These are phyloP conservation scores for Heteronetta atricapilla DNA, from an alignment of 2,113 vertebrate species.

Conservation along the genomic window DNA sequence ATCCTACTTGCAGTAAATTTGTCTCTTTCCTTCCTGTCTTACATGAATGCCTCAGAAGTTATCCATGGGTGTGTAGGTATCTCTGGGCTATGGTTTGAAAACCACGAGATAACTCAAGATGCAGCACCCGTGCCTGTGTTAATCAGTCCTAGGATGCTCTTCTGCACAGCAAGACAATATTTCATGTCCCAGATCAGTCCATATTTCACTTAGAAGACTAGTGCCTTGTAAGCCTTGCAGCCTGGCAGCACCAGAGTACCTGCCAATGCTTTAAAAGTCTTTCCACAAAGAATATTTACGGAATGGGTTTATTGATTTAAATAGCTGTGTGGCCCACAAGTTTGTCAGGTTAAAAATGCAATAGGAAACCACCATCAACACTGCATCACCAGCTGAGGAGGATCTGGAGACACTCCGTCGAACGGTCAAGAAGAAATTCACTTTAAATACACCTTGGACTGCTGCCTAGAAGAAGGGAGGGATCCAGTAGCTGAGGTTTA, in stretches of 20 bases:
- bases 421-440: slow-evolving; percentile 24
- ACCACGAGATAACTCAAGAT: neutral
- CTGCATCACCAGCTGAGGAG: neutral
- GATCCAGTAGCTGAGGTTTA: slow-evolving; percentile 24
- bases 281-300: neutral
- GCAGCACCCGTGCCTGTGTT: neutral
- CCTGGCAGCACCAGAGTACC: neutral
- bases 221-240: neutral
- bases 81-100: neutral
- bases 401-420: slow-evolving; percentile 10
- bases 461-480: slow-evolving; percentile 52
- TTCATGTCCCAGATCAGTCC: neutral
- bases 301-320: slow-evolving; percentile 20
- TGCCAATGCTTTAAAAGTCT: neutral
- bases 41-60: neutral
- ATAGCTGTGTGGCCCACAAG: neutral
- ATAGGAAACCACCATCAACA: slow-evolving; percentile 63
- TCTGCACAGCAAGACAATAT: neutral
- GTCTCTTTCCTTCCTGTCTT: neutral
- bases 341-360: slow-evolving; percentile 40
- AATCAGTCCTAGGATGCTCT: neutral
- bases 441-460: slow-evolving; percentile 27
- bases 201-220: neutral
- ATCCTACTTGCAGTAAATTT: neutral
- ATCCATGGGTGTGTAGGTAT: neutral